Conservation (phyloP, 1,140 invertebrate genomes). For the Drosophila rufa region DNA sequence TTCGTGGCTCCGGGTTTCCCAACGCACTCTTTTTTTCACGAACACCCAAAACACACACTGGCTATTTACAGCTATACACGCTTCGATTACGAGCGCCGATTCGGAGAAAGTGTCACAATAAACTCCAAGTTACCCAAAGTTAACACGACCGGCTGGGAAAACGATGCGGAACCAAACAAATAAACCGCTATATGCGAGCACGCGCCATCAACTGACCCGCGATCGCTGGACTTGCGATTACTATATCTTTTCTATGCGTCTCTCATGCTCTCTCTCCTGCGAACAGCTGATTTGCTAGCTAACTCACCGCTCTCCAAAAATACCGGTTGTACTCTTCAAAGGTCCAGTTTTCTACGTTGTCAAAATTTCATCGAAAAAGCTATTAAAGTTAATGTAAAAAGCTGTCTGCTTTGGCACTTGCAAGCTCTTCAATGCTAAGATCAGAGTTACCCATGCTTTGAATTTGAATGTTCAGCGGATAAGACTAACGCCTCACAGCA, state of each 20-base stretch:
- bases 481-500: neutral
- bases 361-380: conserved; percentile 5
- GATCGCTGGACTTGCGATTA: conserved; percentile 33
- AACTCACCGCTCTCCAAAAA: conserved; percentile 12
- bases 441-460: conserved; percentile 12
- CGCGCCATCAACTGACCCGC: conserved; percentile 53
- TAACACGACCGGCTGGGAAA: conserved; percentile 20
- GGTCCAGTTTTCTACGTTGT: neutral
- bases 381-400: neutral
- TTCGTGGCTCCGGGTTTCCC: conserved; percentile 1
- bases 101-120: conserved; percentile 57
- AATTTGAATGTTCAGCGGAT: neutral
- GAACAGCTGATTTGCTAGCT: conserved; percentile 17
- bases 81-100: conserved; percentile 16
- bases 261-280: neutral
- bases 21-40: conserved; percentile 15
- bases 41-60: conserved; percentile 26
- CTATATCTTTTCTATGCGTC: conserved; percentile 4
- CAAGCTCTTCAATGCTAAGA: neutral
- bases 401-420: conserved; percentile 5
- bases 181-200: conserved; percentile 35
- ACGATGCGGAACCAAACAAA: conserved; percentile 11
- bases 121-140: conserved; percentile 18
- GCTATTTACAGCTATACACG: conserved; percentile 1
- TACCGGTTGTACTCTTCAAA: conserved; percentile 18